Percentiles rank a stretch among this genome's conserved stretches.
phyloP scores from a whole-genome alignment of 1,140 invertebrate species.

The Achatina immaculata region DNA sequence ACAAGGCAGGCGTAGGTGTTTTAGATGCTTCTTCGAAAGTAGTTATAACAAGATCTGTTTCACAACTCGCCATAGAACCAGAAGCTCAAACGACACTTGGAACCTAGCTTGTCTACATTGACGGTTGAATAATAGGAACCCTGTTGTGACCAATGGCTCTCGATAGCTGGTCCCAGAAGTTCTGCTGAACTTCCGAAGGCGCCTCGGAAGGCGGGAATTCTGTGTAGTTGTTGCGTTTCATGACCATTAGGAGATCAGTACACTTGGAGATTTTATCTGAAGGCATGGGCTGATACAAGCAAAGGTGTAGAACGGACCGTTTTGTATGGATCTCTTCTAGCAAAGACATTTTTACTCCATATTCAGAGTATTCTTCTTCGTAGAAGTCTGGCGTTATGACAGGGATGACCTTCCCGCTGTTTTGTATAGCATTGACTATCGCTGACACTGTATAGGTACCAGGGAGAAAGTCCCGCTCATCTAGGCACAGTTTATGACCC shows the following conservation, averaged over 20 bases:
- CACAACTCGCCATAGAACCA: too few relatives aligned
- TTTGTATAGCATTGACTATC: slow-evolving; percentile 75
- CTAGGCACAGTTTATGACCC: slow-evolving; percentile 44
- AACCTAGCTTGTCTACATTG: too few relatives aligned
- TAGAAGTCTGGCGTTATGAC: slow-evolving; percentile 71
- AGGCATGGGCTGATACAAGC: background rate
- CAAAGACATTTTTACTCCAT: slow-evolving; percentile 4
- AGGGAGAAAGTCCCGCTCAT: slow-evolving; percentile 52
- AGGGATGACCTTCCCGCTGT: slow-evolving; percentile 76
- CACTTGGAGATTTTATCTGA: background rate
- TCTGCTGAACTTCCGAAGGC: background rate
- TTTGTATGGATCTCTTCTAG: background rate
- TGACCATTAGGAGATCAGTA: background rate
- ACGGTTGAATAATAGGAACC: too few relatives aligned
- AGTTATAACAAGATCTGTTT: too few relatives aligned
- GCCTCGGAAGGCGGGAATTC: background rate
- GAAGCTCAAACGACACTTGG: too few relatives aligned
- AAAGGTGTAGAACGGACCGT: background rate
- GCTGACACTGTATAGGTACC: slow-evolving; percentile 73
- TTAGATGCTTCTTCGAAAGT: too few relatives aligned
- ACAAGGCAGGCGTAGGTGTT: too few relatives aligned
- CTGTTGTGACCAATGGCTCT: background rate
- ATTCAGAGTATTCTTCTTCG: background rate
- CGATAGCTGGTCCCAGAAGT: slow-evolving; percentile 16
- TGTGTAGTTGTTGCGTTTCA: background rate